Conservation (phyloP, 2,888 invertebrate species). For the Colostygia pectinataria region DNA sequence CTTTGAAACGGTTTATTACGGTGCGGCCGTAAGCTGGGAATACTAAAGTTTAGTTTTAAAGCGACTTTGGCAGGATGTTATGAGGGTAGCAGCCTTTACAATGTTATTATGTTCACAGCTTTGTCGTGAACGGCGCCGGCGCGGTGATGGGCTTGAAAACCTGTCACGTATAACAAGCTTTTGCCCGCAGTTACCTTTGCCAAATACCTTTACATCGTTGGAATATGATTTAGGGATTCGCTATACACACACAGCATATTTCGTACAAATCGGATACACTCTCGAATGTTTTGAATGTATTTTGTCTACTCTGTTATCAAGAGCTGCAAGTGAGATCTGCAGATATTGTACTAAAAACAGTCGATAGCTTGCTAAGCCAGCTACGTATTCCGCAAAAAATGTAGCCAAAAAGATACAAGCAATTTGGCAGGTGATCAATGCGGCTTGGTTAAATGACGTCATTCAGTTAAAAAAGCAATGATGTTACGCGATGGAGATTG, state of each 20-base stretch:
- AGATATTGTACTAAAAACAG: background rate
- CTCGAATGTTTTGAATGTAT: no score
- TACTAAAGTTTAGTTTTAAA: constrained; percentile 23
- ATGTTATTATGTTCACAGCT: background rate
- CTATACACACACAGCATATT: no score
- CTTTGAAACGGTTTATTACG: constrained; percentile 24
- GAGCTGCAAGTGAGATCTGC: background rate
- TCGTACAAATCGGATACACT: no score
- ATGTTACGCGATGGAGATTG: constrained; percentile 1
- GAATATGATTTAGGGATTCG: no score
- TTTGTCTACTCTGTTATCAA: no score
- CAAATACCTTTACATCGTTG: no score
- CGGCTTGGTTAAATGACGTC: constrained; percentile 10
- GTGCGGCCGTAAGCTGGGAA: constrained; percentile 17
- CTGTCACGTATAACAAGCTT: no score
- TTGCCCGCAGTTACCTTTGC: no score
- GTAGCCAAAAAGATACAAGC: constrained; percentile 5
- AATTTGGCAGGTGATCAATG: constrained; percentile 16
- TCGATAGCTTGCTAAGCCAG: background rate
- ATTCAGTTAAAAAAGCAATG: constrained; percentile 13
- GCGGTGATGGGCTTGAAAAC: no score
- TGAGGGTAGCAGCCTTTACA: constrained; percentile 4
- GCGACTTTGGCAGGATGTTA: constrained; percentile 11
- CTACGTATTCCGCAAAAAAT: constrained; percentile 5
- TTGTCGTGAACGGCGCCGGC: no score